phyloP scores from a whole-genome alignment of 2,888 invertebrate genomes.

The Aelia acuminata region DNA sequence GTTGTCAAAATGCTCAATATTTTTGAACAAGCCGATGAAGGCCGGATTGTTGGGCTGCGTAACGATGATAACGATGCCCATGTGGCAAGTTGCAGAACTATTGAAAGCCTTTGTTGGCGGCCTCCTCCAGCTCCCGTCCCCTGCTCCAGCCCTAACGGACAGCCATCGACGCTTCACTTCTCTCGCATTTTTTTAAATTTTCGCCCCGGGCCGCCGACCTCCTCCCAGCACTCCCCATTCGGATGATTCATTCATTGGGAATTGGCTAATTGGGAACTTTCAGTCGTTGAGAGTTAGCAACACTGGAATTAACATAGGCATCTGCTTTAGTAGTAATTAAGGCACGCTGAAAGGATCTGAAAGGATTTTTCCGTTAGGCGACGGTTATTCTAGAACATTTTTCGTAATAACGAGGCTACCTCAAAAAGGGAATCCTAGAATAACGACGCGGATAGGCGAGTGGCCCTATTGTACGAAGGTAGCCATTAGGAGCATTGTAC shows the following conservation, averaged over 20 bases:
- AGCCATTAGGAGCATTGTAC: constrained; percentile 26
- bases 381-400: constrained; percentile 29
- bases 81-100: constrained; percentile 18
- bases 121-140: background rate
- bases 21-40: background rate
- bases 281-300: background rate
- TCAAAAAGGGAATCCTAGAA: constrained; percentile 27
- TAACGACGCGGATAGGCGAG: constrained; percentile 18
- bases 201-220: background rate
- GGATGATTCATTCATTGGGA: background rate
- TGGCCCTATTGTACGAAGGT: constrained; percentile 24
- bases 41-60: background rate
- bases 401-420: constrained; percentile 33
- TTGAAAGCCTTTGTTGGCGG: background rate
- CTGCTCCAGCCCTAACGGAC: background rate
- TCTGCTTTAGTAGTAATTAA: constrained; percentile 28
- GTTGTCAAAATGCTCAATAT: too few relatives aligned
- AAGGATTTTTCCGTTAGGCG: constrained; percentile 2
- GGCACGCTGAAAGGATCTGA: background rate
- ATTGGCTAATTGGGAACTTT: constrained; percentile 29
- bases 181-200: constrained; percentile 22
- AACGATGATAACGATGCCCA: background rate
- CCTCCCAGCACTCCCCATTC: background rate
- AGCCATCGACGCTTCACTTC: constrained; percentile 18
- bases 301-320: constrained; percentile 41